A percentile compares a stretch with the other conserved stretches of the same genome.
Evolutionary conservation across 2,113 vertebrate species (phyloP).

Genomic region (Xiphorhynchus elegans): DNA sequence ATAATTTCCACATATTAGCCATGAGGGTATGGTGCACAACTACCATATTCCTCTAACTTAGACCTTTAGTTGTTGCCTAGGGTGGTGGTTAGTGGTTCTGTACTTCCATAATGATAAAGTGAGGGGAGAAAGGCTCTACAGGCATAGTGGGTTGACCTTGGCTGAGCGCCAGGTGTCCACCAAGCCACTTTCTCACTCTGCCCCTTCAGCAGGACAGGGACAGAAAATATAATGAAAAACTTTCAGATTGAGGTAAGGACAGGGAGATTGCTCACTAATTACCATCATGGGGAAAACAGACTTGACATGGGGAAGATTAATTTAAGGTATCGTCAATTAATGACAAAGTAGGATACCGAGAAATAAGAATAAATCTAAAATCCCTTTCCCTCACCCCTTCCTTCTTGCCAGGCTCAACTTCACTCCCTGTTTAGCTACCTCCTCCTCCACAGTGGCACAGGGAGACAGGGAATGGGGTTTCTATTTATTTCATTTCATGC

Average conservation of each 20-base stretch:
- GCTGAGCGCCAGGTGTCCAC: not conserved
- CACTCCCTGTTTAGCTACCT: not conserved
- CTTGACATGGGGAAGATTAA: not conserved
- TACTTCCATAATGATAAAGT: not conserved
- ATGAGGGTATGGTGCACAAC: not conserved
- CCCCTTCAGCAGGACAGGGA: not conserved
- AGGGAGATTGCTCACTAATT: not conserved
- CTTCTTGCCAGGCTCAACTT: not conserved
- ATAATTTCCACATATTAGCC: not conserved
- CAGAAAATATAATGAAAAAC: not conserved
- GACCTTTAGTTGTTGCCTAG: not conserved
- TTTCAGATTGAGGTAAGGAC: not conserved
- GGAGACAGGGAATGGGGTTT: not conserved
- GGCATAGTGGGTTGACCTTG: not conserved
- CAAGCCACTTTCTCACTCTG: not conserved
- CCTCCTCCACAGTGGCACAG: too few species aligned
- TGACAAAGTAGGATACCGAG: not conserved
- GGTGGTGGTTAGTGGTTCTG: not conserved
- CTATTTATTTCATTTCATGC: not conserved
- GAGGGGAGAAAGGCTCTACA: not conserved
- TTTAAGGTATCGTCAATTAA: not conserved
- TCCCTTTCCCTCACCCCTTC: accelerated
- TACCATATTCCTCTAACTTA: not conserved
- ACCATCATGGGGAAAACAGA: not conserved
- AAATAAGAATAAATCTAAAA: not conserved